Conservation (phyloP, 2,797 vertebrate genomes). For the Smutsia gigantea region DNA sequence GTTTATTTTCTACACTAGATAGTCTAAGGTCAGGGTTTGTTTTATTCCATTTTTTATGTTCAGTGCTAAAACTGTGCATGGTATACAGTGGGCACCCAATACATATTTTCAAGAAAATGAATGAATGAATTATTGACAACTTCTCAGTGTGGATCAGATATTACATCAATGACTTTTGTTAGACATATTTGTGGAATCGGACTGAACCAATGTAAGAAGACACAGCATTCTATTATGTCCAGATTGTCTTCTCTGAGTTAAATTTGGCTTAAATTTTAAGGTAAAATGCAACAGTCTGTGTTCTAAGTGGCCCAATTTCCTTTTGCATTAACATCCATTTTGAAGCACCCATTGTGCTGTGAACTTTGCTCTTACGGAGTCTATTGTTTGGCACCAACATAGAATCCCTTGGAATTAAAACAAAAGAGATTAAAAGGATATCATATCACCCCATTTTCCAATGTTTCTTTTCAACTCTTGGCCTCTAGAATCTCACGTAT, state of each 20-base stretch:
- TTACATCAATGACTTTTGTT: not conserved
- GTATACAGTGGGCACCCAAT: not conserved
- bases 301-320: conserved; percentile 61
- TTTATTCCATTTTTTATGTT: not conserved
- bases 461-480: not conserved
- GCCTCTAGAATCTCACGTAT: not conserved
- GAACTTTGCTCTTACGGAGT: conserved; percentile 65
- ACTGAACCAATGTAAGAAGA: not conserved
- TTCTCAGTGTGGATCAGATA: not conserved
- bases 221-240: not conserved
- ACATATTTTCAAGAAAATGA: not conserved
- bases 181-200: not conserved
- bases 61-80: not conserved
- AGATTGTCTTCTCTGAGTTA: conserved; percentile 63
- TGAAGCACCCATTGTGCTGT: conserved; percentile 61
- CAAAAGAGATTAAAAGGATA: conserved; percentile 52
- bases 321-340: conserved; percentile 58
- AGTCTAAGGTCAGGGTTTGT: not conserved
- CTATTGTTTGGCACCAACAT: conserved; percentile 62
- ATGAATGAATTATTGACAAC: not conserved
- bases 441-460: not conserved
- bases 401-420: conserved; percentile 62
- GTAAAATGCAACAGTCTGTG: conserved; percentile 61
- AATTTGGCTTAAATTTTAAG: conserved; percentile 70
- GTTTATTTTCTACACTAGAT: not conserved